Evolutionary conservation across 2,888 invertebrate genomes (phyloP), one percentile per base, ranked within the genome.

Genomic region (Mesorhabditis sp.): DNA sequence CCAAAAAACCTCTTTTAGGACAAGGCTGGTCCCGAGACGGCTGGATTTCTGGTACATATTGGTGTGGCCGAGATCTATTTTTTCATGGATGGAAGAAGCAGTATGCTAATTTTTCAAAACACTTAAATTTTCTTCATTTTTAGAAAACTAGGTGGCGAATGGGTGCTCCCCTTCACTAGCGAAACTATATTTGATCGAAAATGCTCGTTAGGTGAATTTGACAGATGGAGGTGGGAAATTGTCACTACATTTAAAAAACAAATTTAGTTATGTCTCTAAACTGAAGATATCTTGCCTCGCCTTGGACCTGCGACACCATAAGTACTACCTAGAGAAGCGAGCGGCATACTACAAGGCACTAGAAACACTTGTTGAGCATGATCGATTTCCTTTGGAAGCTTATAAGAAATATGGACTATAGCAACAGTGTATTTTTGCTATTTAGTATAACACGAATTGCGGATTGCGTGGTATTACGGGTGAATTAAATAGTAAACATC

Each of bases 131-230:
- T 28, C 28, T 28, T 28, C 28, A 28, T 28, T 50, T 50, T 50
- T n/a, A 50, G 58, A 13, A 50, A 50, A 50, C 58, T 50, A 10
- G 58, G 58, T n/a, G 58, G 58, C n/a, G 58, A 50, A 50, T 50
- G 58, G 58, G 10, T 13, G 58, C 58, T 50, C 58, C 58, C 58
- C 7, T 50, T 50, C 58, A 50, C 58, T 10, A 50, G 58, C n/a
- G 58, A 50, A n/a, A 2, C 10, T n/a, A 10, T 50, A 13, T 50
- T 50, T n/a, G 58, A 50, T 50, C 10, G n/a, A 10, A 50, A 50
- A 50, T 50, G 58, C 58, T 50, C 58, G 7, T 10, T n/a, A 13
- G n/a, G n/a, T n/a, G 58, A 50, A n/a, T 50, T 50, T 50, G 58
- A 50, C 58, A 50, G 58, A 50, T 50, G 58, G 58, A 50, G 7